Conservation (phyloP, 2,888 invertebrate species). For the Serrognathus titanus region DNA sequence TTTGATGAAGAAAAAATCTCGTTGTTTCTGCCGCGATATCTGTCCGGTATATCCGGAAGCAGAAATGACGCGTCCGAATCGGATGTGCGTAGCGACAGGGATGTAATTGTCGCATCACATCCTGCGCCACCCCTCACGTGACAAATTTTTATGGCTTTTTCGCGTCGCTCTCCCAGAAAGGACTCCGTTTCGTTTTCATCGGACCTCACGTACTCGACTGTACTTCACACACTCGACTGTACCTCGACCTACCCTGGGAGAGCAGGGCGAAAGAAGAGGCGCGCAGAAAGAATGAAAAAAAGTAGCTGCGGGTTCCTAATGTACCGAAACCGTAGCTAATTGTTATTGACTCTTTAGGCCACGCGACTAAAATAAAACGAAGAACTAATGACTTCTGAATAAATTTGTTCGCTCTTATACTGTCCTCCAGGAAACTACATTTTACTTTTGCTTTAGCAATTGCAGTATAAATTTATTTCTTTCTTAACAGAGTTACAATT, state of each 20-base stretch:
- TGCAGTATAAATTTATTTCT: too few species aligned
- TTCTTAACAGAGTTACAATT: too few species aligned
- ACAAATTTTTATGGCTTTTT: constrained; percentile 47
- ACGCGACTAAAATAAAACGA: constrained; percentile 36
- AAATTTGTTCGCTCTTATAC: too few species aligned
- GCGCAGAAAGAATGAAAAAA: too few species aligned
- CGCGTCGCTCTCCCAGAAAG: constrained; percentile 36
- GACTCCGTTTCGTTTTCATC: constrained; percentile 2
- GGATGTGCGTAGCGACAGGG: constrained; percentile 45
- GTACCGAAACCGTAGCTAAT: constrained; percentile 49
- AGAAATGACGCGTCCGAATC: constrained; percentile 25
- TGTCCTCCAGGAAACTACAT: too few species aligned
- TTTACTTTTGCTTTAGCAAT: too few species aligned
- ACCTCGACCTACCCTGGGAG: too few species aligned
- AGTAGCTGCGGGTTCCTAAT: constrained; percentile 45
- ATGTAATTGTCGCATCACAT: constrained; percentile 44
- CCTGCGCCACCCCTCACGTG: constrained; percentile 36
- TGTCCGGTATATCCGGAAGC: constrained; percentile 30
- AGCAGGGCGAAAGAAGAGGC: too few species aligned
- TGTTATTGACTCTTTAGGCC: constrained; percentile 49
- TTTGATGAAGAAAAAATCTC: too few species aligned
- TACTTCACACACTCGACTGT: too few species aligned
- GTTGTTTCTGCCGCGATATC: too few species aligned
- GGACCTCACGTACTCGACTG: too few species aligned
- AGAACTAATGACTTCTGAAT: not conserved